These are phyloP conservation scores for Sinonovacula constricta DNA, from an alignment of 1,140 invertebrate genomes.

Conservation along the genomic window DNA sequence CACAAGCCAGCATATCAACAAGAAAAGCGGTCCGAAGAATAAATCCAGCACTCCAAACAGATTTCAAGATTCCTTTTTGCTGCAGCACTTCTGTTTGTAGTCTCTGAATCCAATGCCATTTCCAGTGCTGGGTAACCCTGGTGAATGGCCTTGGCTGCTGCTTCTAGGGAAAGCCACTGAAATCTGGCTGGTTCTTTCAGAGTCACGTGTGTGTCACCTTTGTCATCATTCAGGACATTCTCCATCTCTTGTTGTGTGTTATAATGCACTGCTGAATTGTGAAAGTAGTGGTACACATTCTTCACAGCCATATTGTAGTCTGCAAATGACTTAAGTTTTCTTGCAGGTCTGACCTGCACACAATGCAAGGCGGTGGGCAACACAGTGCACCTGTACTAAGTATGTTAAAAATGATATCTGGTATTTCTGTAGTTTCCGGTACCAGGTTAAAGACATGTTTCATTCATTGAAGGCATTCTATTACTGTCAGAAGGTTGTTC, in stretches of 20 bases:
- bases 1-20: constrained; percentile 18
- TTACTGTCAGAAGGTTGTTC: too few relatives aligned
- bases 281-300: constrained; percentile 32
- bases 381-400: constrained; percentile 39
- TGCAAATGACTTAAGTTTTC: constrained; percentile 4
- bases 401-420: too few relatives aligned
- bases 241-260: constrained; percentile 5
- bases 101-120: not conserved
- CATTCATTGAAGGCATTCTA: too few relatives aligned
- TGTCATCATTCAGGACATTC: not conserved
- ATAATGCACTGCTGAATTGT: constrained; percentile 43
- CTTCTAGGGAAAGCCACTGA: constrained; percentile 23
- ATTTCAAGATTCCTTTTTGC: constrained; percentile 1
- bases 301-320: constrained; percentile 23
- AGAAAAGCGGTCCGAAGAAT: constrained; percentile 18
- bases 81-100: not conserved
- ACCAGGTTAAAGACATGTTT: too few relatives aligned
- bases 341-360: constrained; percentile 20
- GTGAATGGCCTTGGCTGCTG: constrained; percentile 4
- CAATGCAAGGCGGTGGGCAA: constrained; percentile 9
- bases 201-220: constrained; percentile 6
- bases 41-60: not conserved
- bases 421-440: too few relatives aligned
- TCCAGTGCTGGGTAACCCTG: not conserved
- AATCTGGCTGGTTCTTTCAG: constrained; percentile 45